Evolutionary conservation across 2,888 invertebrate genomes (phyloP), one percentile per base, ranked within the genome.

Genomic region (Hofmannophila pseudospretella): DNA sequence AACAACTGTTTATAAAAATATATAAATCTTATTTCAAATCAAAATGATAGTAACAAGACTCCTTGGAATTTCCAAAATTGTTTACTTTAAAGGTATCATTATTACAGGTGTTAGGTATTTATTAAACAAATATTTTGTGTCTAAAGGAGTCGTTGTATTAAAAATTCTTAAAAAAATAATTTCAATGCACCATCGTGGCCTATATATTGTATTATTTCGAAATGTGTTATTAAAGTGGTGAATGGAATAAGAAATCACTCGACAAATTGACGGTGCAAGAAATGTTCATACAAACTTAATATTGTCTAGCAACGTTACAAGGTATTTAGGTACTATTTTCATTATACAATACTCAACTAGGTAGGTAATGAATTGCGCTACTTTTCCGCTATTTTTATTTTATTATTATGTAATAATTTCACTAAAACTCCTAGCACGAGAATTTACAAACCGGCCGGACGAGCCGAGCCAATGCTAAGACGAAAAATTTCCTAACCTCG

Each of bases 1-100:
- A 84, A 82, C 66, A 82, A 85, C 76, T 67, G 67, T 66, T 74
- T 85, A 85, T 81, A 80, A 84, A 84, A 82, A 85, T 84, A 85
- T 84, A 82, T 80, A 78, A 78, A 72, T 81, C 75, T 79, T 75
- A 81, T 79, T 77, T 79, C 63, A 78, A 81, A 81, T 62, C 49
- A 69, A 61, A 69, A 58, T 59, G 60, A 58, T 52, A 46, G 58
- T 51, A 46, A 63, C n/a, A n/a, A 59, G 67, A 66, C 72, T 58
- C 65, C 59, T 45, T 43, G 35, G 7, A 19, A 11, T 3, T 1
- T n/a, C n/a, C 23, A 23, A 23, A 23, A 23, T 4, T 11, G 7
- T 27, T 23, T 32, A 20, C 25, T 13, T 16, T 8, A 13, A 28
- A 16, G 25, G 29, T n/a, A n/a, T n/a, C n/a, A n/a, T n/a, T n/a